Conservation (phyloP, 2,113 vertebrate genomes). For the Psittacula cyanocephala region DNA sequence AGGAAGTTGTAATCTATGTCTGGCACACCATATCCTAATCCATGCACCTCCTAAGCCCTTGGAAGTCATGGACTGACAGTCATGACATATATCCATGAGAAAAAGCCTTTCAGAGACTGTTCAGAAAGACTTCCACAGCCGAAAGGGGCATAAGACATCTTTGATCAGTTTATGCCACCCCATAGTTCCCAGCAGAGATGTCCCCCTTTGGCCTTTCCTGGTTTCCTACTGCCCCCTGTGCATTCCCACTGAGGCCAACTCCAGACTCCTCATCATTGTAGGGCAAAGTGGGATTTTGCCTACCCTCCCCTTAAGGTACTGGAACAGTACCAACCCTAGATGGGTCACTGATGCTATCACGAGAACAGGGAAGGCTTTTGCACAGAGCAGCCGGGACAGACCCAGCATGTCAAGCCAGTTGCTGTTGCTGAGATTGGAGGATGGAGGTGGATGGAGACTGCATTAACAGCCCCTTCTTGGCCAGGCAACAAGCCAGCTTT, state of each 20-base stretch:
- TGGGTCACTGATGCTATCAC: not conserved
- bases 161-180: not conserved
- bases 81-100: rapidly evolving
- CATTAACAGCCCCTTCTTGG: not conserved
- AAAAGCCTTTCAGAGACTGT: not conserved
- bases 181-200: not conserved
- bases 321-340: rapidly evolving
- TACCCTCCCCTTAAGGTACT: rapidly evolving
- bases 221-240: not conserved
- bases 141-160: not conserved
- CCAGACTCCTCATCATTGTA: not conserved
- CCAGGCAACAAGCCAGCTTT: not conserved
- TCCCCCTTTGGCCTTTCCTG: rapidly evolving
- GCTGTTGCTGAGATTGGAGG: not conserved
- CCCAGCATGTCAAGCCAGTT: rapidly evolving
- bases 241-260: not conserved
- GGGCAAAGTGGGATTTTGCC: not conserved
- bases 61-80: rapidly evolving
- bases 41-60: not conserved
- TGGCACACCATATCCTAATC: not conserved
- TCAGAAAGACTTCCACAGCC: not conserved
- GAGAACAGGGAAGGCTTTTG: not conserved
- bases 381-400: not conserved
- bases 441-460: not conserved
- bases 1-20: not conserved